These are phyloP conservation scores for Piprites chloris DNA, from an alignment of 2,113 vertebrate genomes.

Conservation along the genomic window DNA sequence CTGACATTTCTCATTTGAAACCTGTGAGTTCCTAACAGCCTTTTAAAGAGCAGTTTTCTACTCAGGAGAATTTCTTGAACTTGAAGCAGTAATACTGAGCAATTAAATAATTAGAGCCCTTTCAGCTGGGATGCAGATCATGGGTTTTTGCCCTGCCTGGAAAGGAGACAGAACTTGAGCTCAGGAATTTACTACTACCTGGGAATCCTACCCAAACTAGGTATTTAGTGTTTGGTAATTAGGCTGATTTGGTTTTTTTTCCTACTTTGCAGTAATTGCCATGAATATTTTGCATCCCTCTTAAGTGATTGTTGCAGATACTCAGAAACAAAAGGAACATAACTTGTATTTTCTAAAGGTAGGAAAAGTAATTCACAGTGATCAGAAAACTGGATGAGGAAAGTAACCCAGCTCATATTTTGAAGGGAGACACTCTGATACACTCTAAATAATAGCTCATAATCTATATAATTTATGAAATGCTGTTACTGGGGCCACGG, in stretches of 20 bases:
- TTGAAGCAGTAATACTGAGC: neutral
- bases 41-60: neutral
- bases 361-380: neutral
- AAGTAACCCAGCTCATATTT: neutral
- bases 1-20: neutral
- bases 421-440: neutral
- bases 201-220: neutral
- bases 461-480: neutral
- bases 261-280: neutral
- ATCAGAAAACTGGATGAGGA: neutral
- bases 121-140: neutral
- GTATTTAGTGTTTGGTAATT: neutral
- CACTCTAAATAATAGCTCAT: neutral
- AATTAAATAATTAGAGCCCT: neutral
- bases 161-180: neutral
- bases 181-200: neutral
- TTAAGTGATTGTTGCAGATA: neutral
- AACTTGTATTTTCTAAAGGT: neutral
- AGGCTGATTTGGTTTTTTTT: accelerated
- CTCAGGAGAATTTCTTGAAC: neutral
- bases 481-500: neutral
- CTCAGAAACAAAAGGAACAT: neutral
- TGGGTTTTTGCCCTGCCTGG: accelerated
- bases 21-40: neutral
- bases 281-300: neutral